Conservation (phyloP, 2,113 vertebrate genomes). For the Pontoporia blainvillei region DNA sequence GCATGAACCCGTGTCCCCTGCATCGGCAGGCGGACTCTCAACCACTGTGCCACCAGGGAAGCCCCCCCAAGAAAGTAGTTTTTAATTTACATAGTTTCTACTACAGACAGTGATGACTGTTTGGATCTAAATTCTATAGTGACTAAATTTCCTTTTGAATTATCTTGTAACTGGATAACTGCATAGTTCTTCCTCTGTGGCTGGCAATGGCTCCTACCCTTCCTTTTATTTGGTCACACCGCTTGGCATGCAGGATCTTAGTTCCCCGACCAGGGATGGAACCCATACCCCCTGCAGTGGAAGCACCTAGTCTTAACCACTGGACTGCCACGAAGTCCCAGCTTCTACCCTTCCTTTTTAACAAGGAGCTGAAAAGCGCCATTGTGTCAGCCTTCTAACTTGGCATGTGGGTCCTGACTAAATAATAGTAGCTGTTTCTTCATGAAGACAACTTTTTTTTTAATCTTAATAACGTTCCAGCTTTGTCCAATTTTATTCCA, state of each 20-base stretch:
- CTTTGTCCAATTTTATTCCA: background rate
- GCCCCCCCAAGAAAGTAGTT: background rate
- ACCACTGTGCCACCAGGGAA: too few relatives aligned
- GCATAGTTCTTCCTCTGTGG: background rate
- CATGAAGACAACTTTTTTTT: background rate
- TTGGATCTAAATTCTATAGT: background rate
- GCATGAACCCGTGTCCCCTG: accelerated
- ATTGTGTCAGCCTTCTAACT: background rate
- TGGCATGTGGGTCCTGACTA: background rate
- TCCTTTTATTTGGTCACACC: background rate
- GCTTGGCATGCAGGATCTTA: too few relatives aligned
- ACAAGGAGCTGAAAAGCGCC: background rate
- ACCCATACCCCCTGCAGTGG: too few relatives aligned
- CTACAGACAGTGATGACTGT: background rate
- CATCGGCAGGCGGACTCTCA: too few relatives aligned
- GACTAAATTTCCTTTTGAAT: background rate
- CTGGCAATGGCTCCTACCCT: background rate
- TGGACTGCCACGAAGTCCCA: too few relatives aligned
- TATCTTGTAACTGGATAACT: background rate
- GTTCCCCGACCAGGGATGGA: too few relatives aligned
- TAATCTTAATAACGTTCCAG: background rate
- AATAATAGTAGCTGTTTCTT: background rate
- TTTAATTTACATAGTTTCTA: background rate
- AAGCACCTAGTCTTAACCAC: too few relatives aligned
- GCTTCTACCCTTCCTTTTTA: background rate